Base-by-base conservation (phyloP, 2,888 invertebrate genomes). In the Melanargia galathea region DNA sequence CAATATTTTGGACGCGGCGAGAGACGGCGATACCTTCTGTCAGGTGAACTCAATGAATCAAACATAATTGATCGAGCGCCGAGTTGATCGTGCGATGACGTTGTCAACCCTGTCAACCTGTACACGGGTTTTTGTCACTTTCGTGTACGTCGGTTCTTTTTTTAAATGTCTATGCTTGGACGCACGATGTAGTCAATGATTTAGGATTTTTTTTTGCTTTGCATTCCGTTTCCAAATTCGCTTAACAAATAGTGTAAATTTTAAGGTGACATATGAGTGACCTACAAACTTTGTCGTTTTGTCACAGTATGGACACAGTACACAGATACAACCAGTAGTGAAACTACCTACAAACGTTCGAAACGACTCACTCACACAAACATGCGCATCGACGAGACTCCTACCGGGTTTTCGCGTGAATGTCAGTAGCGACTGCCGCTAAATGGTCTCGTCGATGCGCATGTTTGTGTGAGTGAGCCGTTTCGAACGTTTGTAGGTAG, bases 41-140 rank as follows among this genome's bases (percentile, higher is more conserved):
- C 79, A 75, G 77, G 76, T 76, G 80, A 73, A 81, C 73, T 79
- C 87, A 85, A 86, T 86, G 86, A 83, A 84, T 86, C 87, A 87
- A 83, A 84, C 76, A 85, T 90, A 87, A 90, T 90, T 86, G 90
- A 90, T 90, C 79, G 80, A 77, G 78, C 76, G 75, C 69, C 71
- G 71, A 69, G 69, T 64, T 70, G 75, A 70, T 72, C 72, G 72
- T 62, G 70, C 75, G 75, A 76, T 74, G 76, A 74, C 75, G 68
- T 73, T 76, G 76, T 77, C 76, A 75, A 61, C 65, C 64, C 74
- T 81, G 82, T 83, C 83, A 79, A 78, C 77, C 77, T 73, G 74
- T 79, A 84, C 86, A 83, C 76, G 77, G 76, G 77, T 80, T 85
- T 82, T 85, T 86, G 86, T 83, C 86, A 84, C 83, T 75, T 75